Conservation (phyloP, 2,888 invertebrate genomes). For the Cephus pygmeus region DNA sequence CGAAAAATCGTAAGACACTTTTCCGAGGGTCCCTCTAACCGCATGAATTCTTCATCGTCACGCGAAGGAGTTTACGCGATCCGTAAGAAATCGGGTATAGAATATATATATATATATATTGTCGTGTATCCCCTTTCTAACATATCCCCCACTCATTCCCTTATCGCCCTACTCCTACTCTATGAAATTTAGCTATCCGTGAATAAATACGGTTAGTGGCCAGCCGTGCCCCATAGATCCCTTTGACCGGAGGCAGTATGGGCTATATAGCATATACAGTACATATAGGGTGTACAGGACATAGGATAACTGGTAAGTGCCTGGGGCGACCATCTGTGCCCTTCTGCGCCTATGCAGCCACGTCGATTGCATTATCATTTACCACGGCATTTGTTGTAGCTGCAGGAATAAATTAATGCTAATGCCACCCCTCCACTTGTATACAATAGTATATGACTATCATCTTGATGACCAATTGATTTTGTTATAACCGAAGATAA, state of each 20-base stretch:
- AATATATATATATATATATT: neutral
- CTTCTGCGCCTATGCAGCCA: constrained; percentile 55
- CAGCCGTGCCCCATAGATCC: constrained; percentile 57
- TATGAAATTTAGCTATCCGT: constrained; percentile 56
- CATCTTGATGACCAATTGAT: neutral
- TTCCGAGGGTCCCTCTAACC: neutral
- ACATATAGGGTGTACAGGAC: neutral
- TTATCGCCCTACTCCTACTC: neutral
- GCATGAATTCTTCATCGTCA: neutral
- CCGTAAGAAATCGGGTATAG: neutral
- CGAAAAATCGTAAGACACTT: neutral
- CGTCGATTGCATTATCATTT: constrained; percentile 63
- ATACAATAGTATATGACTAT: neutral
- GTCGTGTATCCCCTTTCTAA: neutral
- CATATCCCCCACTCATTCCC: neutral
- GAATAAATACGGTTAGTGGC: constrained; percentile 65
- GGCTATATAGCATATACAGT: constrained; percentile 22
- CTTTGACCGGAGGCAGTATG: constrained; percentile 55
- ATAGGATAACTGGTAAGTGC: constrained; percentile 60
- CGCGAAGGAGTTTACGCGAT: neutral
- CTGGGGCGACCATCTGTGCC: constrained; percentile 65
- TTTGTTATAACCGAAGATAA: neutral
- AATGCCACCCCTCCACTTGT: constrained; percentile 26
- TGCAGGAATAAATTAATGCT: constrained; percentile 55
- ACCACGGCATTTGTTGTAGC: constrained; percentile 60